Evolutionary conservation across 2,113 vertebrate genomes (phyloP), one percentile per base, ranked within the genome.

Genomic region (Irena cyanogastra): DNA sequence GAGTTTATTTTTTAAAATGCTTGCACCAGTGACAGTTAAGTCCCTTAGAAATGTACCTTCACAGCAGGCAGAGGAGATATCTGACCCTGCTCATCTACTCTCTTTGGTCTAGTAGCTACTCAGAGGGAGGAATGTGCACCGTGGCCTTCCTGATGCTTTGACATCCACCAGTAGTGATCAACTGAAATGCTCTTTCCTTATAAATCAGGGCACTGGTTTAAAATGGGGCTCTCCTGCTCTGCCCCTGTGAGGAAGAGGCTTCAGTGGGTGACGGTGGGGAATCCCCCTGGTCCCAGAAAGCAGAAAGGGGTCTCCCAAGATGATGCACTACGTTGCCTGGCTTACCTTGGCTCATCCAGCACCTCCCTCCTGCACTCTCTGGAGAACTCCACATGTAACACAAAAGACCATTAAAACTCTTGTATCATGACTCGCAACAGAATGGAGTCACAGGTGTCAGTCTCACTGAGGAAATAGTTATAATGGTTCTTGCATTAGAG

Each of bases 401-500:
- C 44, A 50, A 70, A 77, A 64, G 44, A 41, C 10, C 18, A 13
- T 52, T 77, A 71, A 76, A 93, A 52, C n/a, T 61, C 59, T 47
- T 81, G 30, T 13, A 65, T 87, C 60, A 13, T 88, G 80, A 68
- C 66, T 91, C 12, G 13, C 63, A 93, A 80, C 54, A 52, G 89
- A 93, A 91, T 52, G 26, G 81, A 93, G 76, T 96, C 83, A 85
- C 57, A 91, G 88, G 72, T 80, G 79, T 93, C 90, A 96, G 7
- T 78, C 15, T 87, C 83, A 52, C 7, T 47, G 80, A 96, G 69
- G 85, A 60, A 93, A 86, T 96, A 93, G 95, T 95, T 95, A 83
- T 20, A 94, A 27, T 71, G 65, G 68, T 89, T 94, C 87, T 87
- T 56, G 69, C 52, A 33, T 65, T 57, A 61, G 9, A 12, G 30